Base-by-base conservation (phyloP, 2,113 vertebrate species). In the Leucosticte australis region DNA sequence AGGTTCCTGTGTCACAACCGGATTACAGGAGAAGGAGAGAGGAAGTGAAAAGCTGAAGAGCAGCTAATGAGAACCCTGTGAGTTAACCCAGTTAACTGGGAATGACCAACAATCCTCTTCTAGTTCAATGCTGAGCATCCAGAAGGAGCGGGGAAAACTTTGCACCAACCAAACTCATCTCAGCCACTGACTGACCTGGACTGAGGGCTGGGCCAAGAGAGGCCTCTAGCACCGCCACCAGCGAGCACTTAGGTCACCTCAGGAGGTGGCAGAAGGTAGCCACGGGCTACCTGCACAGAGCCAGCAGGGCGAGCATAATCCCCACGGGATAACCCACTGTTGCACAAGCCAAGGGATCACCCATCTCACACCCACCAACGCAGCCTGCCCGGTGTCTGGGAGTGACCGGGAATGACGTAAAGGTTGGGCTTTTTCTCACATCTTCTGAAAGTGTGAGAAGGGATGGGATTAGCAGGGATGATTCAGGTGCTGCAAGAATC, bases 31-130 rank as follows among this genome's bases (percentile, higher is more conserved):
- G 59, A 89, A 89, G 83, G 68, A 70, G 91, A 88, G 91, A 94
- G 91, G 95, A 92, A 92, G 84, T 30, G 81, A 91, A 96, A 94
- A 95, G 89, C 86, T 68, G 39, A 84, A 59, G 68, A 55, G 49
- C 46, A 69, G 80, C 52, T 78, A 74, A 50, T 55, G 24, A 89
- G n/a, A 24, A 42, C 89, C 37, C 37, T 28, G 49, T 64, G 64
- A 20, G 62, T 27, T 87, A 91, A 93, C 76, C 64, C 87, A 81
- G 49, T 77, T 81, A 74, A 37, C 44, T 2, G 27, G 44, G 52
- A 89, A 57, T 24, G 68, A 63, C 68, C 86, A 70, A 22, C 1
- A 3, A 42, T 17, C 59, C 60, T 52, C 68, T 50, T 44, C 79
- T 44, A 41, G 23, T 59, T 77, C 3, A 1, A 7, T 13, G 44